phyloP scores from a whole-genome alignment of 2,797 vertebrate genomes.

The Amblyraja radiata region DNA sequence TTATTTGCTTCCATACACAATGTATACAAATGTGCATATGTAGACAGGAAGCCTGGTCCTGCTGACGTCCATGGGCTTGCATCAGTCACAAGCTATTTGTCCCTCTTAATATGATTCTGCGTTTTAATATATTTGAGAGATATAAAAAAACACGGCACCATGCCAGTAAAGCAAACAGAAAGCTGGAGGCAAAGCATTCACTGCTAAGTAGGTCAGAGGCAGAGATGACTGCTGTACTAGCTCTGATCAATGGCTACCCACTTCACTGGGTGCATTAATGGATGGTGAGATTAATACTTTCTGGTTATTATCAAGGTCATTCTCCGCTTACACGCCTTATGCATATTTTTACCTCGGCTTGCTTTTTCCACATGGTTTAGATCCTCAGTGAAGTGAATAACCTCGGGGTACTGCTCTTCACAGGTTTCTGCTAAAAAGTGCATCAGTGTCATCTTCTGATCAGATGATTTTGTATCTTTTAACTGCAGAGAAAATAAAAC shows the following conservation, averaged over 20 bases:
- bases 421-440: constrained; percentile 78
- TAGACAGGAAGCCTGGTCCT: no score
- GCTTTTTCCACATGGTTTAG: constrained; percentile 85
- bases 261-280: constrained; percentile 7
- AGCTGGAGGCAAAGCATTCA: constrained; percentile 11
- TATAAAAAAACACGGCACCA: constrained; percentile 1
- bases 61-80: not conserved
- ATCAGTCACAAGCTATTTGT: not conserved
- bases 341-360: constrained; percentile 67
- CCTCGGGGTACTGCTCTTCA: constrained; percentile 67
- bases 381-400: constrained; percentile 76
- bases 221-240: not conserved
- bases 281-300: not conserved
- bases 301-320: not conserved
- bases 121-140: not conserved
- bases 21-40: not conserved
- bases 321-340: not conserved
- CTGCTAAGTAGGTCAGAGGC: constrained; percentile 22
- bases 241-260: not conserved
- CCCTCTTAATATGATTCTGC: not conserved
- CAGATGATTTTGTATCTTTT: constrained; percentile 66
- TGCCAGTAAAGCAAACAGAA: constrained; percentile 9
- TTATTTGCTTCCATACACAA: no score
- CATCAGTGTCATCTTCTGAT: constrained; percentile 77
- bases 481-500: constrained; percentile 53